phyloP scores from a whole-genome alignment of 2,888 invertebrate species.

The Aphidoletes aphidimyza region DNA sequence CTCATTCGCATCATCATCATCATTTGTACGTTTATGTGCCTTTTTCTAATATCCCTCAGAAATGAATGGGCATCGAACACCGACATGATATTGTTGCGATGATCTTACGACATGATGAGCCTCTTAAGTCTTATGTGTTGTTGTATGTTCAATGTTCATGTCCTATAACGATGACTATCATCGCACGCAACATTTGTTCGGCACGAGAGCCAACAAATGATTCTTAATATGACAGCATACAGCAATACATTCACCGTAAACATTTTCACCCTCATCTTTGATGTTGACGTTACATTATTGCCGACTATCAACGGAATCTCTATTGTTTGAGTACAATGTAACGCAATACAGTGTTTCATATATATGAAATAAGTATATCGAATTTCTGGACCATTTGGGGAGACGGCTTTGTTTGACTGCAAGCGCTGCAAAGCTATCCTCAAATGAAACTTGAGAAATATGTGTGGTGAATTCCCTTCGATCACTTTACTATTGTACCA shows the following conservation, averaged over 20 bases:
- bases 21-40: background rate
- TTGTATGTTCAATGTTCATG: too few species aligned
- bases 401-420: background rate
- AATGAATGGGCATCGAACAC: background rate
- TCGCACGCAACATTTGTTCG: slow-evolving; percentile 37
- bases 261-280: slow-evolving; percentile 24
- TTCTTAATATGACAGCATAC: background rate
- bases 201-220: slow-evolving; percentile 33
- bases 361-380: slow-evolving; percentile 1
- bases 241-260: background rate
- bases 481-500: background rate
- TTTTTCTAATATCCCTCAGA: background rate
- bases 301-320: background rate
- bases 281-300: background rate
- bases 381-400: slow-evolving; percentile 36
- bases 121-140: slow-evolving; percentile 18
- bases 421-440: too few species aligned
- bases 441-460: background rate
- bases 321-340: background rate
- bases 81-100: background rate
- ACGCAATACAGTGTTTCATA: background rate
- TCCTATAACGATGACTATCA: slow-evolving; percentile 20
- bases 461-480: too few species aligned
- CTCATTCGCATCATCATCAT: slow-evolving; percentile 45
- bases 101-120: slow-evolving; percentile 31